Evolutionary conservation across 2,797 vertebrate genomes (phyloP).

Genomic region (Esox masquinongy): DNA sequence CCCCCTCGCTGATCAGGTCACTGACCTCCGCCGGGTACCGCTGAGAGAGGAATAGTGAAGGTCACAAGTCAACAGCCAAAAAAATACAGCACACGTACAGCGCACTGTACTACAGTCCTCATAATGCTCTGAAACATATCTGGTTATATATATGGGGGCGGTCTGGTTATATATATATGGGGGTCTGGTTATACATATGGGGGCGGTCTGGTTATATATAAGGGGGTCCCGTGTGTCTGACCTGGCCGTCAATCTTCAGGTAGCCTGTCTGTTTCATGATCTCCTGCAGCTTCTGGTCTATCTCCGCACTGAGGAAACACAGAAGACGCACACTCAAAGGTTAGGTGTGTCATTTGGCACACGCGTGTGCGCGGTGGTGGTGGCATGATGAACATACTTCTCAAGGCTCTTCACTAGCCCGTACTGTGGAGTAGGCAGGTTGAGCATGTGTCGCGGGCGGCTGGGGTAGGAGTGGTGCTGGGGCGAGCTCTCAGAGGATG

Average conservation of each 20-base stretch:
- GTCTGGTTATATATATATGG: no score
- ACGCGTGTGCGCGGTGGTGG: background rate
- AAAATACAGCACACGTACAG: background rate
- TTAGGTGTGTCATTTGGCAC: background rate
- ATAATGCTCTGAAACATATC: background rate
- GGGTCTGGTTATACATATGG: no score
- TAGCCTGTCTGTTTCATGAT: slow-evolving; percentile 97
- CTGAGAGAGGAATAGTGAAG: slow-evolving; percentile 56
- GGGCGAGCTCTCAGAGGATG: slow-evolving; percentile 85
- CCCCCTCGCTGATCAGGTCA: slow-evolving; percentile 89
- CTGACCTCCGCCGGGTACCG: slow-evolving; percentile 91
- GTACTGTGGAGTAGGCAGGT: slow-evolving; percentile 82
- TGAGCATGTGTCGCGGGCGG: slow-evolving; percentile 86
- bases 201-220: background rate
- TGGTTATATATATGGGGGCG: background rate
- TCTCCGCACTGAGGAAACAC: slow-evolving; percentile 82
- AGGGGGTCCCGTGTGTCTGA: slow-evolving; percentile 51
- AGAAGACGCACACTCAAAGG: background rate
- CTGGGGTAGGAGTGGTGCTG: slow-evolving; percentile 83
- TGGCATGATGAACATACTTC: slow-evolving; percentile 74
- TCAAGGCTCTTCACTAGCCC: slow-evolving; percentile 87
- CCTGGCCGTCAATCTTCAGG: slow-evolving; percentile 92
- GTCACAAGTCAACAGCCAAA: slow-evolving; percentile 1
- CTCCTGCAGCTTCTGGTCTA: slow-evolving; percentile 94
- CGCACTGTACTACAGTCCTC: background rate